Evolutionary conservation across 2,888 invertebrate species (phyloP), one percentile per base, ranked within the genome.

Genomic region (Drosophila suboccidentalis): DNA sequence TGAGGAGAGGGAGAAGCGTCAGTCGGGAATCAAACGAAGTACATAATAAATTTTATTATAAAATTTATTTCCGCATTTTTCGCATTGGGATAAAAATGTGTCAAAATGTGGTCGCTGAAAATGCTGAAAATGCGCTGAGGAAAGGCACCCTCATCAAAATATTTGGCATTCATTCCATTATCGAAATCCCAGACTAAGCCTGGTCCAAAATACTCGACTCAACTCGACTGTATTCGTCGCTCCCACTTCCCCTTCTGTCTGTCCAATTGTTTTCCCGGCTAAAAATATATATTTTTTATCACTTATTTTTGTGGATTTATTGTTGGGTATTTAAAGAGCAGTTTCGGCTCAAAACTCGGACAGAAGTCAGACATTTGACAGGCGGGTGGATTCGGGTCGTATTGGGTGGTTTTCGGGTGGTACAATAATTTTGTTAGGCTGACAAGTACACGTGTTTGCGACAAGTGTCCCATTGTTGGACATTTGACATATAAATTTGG

Each of bases 121-220:
- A 75, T 72, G 62, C 53, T 41, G 63, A 11, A 58, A 59, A 59
- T 29, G 53, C 38, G 11, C 8, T 13, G 47, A 34, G 19, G 17
- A 39, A 61, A 38, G 50, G 58, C 85, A 89, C 89, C 89, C 89
- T 89, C 87, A 80, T 89, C 90, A 89, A 89, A 86, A 74, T 58
- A 79, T 90, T 89, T 91, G 90, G 91, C 90, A 90, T 85, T 90
- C 88, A 89, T 91, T 89, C 90, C 89, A 90, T 91, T 85, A 90
- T 84, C 80, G 76, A 75, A 89, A 84, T 84, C 80, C 82, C 82
- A 81, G 84, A 76, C 85, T 90, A 77, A 79, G 81, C 82, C 77
- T 49, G 69, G 10, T 47, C 44, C 38, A 38, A 34, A 32, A 34
- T 15, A 39, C 58, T 49, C 22, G 38, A 34, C 49, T 41, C 29